Conservation (phyloP, 1,140 invertebrate species). For the Andricus grossulariae region DNA sequence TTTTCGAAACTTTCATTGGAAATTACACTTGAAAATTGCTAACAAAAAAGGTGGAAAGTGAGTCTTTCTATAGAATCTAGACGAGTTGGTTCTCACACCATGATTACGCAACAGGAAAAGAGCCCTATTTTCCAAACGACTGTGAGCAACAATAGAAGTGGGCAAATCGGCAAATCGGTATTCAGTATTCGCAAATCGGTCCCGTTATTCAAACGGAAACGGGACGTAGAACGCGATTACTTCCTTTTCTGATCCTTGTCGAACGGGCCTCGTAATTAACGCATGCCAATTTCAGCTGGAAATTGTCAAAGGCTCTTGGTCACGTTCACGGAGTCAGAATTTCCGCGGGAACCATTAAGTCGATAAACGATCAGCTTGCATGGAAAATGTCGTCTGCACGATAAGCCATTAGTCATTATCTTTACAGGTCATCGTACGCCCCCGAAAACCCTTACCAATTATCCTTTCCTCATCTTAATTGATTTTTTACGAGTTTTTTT, state of each 20-base stretch:
- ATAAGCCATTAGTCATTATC: not conserved
- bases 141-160: conserved; percentile 6
- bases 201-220: conserved; percentile 1
- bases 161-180: conserved; percentile 15
- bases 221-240: conserved; percentile 6
- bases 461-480: too few species aligned
- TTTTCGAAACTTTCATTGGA: too few species aligned
- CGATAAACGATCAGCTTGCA: not conserved
- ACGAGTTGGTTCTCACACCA: not conserved
- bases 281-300: not conserved
- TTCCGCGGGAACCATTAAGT: not conserved
- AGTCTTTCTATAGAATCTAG: not conserved
- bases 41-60: too few species aligned
- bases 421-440: not conserved
- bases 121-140: not conserved
- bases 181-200: conserved; percentile 12
- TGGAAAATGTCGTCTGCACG: not conserved
- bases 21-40: too few species aligned
- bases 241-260: not conserved
- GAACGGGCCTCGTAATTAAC: not conserved
- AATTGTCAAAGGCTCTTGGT: not conserved
- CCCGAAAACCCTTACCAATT: not conserved
- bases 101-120: not conserved
- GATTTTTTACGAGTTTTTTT: too few species aligned
- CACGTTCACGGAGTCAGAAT: not conserved